Evolutionary conservation across 2,113 vertebrate species (phyloP).

Genomic region (Neolamprologus modestus): DNA sequence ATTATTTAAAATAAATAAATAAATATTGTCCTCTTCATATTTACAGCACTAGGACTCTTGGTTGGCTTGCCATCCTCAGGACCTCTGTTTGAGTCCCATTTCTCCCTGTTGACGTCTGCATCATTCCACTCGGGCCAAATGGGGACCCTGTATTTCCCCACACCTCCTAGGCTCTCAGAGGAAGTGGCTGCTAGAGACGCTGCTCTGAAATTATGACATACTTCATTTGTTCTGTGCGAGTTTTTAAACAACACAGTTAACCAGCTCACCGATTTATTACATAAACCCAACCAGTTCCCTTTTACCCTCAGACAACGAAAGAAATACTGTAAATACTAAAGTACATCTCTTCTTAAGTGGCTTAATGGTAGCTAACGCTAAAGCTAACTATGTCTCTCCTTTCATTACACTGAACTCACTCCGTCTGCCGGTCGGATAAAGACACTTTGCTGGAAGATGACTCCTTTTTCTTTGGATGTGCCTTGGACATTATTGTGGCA

Average conservation of each 20-base stretch:
- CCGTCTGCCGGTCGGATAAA: conserved; percentile 61
- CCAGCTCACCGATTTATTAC: neutral
- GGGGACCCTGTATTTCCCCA: conserved; percentile 58
- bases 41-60: conserved; percentile 71
- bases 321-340: neutral
- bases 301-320: neutral
- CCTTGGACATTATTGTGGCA: conserved; percentile 59
- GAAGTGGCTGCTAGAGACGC: neutral
- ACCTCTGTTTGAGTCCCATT: conserved; percentile 80
- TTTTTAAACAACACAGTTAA: neutral
- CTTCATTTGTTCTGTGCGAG: neutral
- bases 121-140: conserved; percentile 94
- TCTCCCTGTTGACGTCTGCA: conserved; percentile 81
- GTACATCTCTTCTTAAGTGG: neutral
- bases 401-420: conserved; percentile 64
- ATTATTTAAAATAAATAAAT: neutral
- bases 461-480: conserved; percentile 65
- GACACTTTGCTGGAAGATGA: conserved; percentile 51
- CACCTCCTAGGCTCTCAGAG: conserved; percentile 21
- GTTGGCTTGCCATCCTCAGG: conserved; percentile 74
- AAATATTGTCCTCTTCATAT: conserved; percentile 4
- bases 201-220: conserved; percentile 46
- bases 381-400: neutral
- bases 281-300: neutral
- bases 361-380: neutral